Percentiles rank a stretch among this genome's conserved stretches.
Evolutionary conservation across 2,888 invertebrate species (phyloP).

Genomic region (Polymixis lichenea): DNA sequence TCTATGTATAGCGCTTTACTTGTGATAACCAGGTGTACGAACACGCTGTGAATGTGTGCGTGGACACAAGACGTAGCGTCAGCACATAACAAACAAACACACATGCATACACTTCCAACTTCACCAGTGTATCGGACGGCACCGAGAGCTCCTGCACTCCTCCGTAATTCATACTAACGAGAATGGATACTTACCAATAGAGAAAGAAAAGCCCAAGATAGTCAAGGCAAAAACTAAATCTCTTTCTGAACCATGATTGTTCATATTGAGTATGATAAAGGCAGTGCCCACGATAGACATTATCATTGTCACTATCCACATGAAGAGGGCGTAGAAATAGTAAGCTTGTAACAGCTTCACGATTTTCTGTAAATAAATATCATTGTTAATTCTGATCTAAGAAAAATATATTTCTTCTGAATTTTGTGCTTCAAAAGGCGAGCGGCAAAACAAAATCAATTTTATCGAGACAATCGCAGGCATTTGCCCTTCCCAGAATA

Average conservation of each 20-base stretch:
- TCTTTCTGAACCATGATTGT: accelerated
- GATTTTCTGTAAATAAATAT: conserved; percentile 53
- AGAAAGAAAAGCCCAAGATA: not conserved
- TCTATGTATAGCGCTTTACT: not conserved
- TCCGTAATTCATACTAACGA: not conserved
- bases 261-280: not conserved
- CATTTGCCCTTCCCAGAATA: no score
- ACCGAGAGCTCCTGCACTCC: no score
- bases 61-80: no score
- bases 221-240: not conserved
- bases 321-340: conserved; percentile 37
- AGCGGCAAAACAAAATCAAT: not conserved
- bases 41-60: no score
- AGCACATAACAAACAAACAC: no score
- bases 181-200: conserved; percentile 31
- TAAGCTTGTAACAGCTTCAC: conserved; percentile 37
- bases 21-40: no score
- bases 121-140: no score
- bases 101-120: no score
- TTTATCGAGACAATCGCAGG: not conserved
- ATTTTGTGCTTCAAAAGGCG: not conserved
- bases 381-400: not conserved
- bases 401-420: not conserved
- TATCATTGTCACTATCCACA: conserved; percentile 17
- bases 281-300: not conserved